Base-by-base conservation (phyloP, 2,888 invertebrate genomes). In the Andrena trimmerana region DNA sequence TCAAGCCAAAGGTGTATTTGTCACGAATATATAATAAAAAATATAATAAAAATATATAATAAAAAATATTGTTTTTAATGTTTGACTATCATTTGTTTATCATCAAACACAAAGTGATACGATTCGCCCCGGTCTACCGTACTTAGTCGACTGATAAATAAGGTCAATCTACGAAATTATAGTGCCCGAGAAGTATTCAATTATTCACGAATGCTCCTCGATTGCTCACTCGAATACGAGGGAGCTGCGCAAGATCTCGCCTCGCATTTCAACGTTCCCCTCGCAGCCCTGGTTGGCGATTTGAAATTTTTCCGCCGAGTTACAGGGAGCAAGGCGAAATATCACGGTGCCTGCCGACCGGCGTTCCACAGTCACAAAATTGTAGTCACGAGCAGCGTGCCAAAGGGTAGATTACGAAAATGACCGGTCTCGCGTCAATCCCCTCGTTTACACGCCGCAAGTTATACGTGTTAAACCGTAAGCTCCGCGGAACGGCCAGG, bases 401-500 rank as follows among this genome's bases (percentile, higher is more conserved):
- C 77, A 80, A 85, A 86, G 85, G 79, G 75, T 83, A 86, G 85
- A 78, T 86, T 83, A 83, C 85, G 85, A 85, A 87, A 87, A 87
- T 87, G 79, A 83, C 87, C 81, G 87, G 81, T 85, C 70, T 82
- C 72, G 81, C 85, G 76, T 81, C 83, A 81, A 83, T 78, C 70
- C 71, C 50, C 67, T 78, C 81, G 81, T 85, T 77, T 86, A 81
- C 82, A 86, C 78, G 83, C 75, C 77, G 73, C 76, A 52, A 84
- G 86, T 86, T 86, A 81, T 78, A 86, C 73, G 73, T 31, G 84
- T 75, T 77, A 76, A 81, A 78, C 72, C 77, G 66, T 79, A 69
- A 83, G 77, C 79, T 65, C 31, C 73, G 70, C 59, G 75, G 62
- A 42, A 31, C 65, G 36, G 29, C 24, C 29, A 33, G 54, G n/a